phyloP scores from a whole-genome alignment of 2,113 vertebrate genomes.

The Pogonocichla stellata region DNA sequence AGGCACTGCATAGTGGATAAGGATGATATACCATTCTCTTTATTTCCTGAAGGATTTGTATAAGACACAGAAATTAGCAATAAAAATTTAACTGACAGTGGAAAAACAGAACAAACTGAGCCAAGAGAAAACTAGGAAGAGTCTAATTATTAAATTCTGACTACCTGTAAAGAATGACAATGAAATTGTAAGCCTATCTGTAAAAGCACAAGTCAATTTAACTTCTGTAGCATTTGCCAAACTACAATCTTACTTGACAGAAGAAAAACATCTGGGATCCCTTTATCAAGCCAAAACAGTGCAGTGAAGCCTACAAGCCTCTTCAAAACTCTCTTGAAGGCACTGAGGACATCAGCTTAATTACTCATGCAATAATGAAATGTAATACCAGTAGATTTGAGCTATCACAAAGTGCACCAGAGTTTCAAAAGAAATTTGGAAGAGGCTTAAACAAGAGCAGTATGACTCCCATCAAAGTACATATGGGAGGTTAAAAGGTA shows the following conservation, averaged over 20 bases:
- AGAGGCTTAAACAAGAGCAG: conserved; percentile 21
- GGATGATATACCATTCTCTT: neutral
- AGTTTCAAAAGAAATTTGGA: conserved; percentile 15
- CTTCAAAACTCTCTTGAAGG: neutral
- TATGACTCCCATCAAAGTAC: neutral
- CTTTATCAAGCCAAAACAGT: neutral
- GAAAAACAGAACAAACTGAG: neutral
- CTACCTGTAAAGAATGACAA: neutral
- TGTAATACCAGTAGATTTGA: neutral
- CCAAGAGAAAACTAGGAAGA: neutral
- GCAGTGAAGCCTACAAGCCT: neutral
- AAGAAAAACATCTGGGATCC: neutral
- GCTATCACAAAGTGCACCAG: neutral
- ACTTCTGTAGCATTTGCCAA: neutral
- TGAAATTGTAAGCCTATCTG: neutral
- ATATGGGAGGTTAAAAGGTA: conserved; percentile 32
- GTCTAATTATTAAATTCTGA: neutral
- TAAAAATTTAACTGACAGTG: neutral
- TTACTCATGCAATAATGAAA: neutral
- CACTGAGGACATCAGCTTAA: neutral
- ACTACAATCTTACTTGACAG: neutral
- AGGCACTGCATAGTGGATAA: neutral
- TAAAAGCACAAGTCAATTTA: neutral
- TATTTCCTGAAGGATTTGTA: neutral
- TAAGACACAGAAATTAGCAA: neutral